A percentile compares a stretch with the other conserved stretches of the same genome.
Evolutionary conservation across 1,140 invertebrate species (phyloP).

Genomic region (Zophobas atratus): DNA sequence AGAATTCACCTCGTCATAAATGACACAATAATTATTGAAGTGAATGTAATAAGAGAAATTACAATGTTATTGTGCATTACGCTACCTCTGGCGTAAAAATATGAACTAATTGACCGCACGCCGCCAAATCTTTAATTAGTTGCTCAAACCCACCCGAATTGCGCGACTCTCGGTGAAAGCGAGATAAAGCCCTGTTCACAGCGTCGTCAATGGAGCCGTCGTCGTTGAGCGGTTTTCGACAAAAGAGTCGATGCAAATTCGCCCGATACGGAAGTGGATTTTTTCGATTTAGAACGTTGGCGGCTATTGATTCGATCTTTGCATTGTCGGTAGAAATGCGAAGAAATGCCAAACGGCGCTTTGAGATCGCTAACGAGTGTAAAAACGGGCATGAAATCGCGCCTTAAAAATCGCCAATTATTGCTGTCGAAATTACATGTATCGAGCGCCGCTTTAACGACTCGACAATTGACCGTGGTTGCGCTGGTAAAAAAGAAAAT

Average conservation of each 20-base stretch:
- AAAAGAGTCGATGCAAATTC: slow-evolving; percentile 16
- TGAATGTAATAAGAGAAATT: slow-evolving; percentile 42
- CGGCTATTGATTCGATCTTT: background rate
- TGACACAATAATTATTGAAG: slow-evolving; percentile 39
- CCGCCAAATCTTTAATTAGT: slow-evolving; percentile 8
- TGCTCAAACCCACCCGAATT: background rate
- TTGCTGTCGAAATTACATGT: slow-evolving; percentile 22
- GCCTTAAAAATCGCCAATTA: slow-evolving; percentile 14
- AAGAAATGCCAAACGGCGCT: slow-evolving; percentile 4
- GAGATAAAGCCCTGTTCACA: slow-evolving; percentile 1
- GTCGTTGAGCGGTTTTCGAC: slow-evolving; percentile 16
- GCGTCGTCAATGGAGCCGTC: background rate
- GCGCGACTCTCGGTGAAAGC: background rate
- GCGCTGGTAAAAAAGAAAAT: slow-evolving; percentile 1
- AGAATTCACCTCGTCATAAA: slow-evolving; percentile 23
- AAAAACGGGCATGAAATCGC: slow-evolving; percentile 34
- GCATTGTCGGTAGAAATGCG: background rate
- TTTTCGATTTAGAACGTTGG: background rate
- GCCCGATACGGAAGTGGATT: background rate
- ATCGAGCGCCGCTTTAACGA: slow-evolving; percentile 7
- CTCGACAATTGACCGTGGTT: background rate
- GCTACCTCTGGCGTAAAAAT: slow-evolving; percentile 20
- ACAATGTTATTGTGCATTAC: slow-evolving; percentile 17
- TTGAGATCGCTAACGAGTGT: background rate
- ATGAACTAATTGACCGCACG: slow-evolving; percentile 13